Conservation (phyloP, 1,140 invertebrate species). For the Drosophila fuyamai region DNA sequence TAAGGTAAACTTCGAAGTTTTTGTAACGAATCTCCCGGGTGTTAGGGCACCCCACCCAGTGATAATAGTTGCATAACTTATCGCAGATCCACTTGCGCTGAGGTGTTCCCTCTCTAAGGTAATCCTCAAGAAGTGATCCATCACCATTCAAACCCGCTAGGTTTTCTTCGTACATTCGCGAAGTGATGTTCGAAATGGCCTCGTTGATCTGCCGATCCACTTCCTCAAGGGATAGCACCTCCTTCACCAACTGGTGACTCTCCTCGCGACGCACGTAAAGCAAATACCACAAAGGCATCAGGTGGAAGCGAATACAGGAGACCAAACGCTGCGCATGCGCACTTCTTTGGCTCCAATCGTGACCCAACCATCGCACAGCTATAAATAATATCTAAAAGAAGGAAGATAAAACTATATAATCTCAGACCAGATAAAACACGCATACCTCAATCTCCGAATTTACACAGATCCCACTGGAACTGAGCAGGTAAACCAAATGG, state of each 20-base stretch:
- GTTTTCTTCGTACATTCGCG: conserved; percentile 41
- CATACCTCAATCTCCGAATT: conserved; percentile 87
- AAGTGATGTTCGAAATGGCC: conserved; percentile 45
- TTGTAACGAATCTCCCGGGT: conserved; percentile 41
- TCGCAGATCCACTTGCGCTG: conserved; percentile 54
- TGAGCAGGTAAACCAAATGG: conserved; percentile 88
- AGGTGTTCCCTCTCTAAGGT: background rate
- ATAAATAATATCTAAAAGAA: conserved; percentile 47
- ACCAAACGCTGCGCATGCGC: conserved; percentile 5
- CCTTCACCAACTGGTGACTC: conserved; percentile 14
- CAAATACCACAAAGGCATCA: conserved; percentile 62
- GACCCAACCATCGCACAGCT: conserved; percentile 51
- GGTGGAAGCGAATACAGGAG: conserved; percentile 45
- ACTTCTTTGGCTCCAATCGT: conserved; percentile 43
- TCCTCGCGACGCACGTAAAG: conserved; percentile 53
- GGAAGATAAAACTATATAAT: no score
- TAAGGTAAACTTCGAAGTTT: conserved; percentile 83
- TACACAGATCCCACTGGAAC: conserved; percentile 89
- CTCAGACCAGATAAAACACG: no score
- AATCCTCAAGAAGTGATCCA: background rate
- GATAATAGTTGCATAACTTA: conserved; percentile 44
- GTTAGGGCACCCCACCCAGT: conserved; percentile 41
- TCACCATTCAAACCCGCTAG: background rate
- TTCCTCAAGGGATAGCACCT: conserved; percentile 17
- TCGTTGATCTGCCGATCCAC: conserved; percentile 29